phyloP scores from a whole-genome alignment of 2,888 invertebrate species.

The Eupithecia subfuscata region DNA sequence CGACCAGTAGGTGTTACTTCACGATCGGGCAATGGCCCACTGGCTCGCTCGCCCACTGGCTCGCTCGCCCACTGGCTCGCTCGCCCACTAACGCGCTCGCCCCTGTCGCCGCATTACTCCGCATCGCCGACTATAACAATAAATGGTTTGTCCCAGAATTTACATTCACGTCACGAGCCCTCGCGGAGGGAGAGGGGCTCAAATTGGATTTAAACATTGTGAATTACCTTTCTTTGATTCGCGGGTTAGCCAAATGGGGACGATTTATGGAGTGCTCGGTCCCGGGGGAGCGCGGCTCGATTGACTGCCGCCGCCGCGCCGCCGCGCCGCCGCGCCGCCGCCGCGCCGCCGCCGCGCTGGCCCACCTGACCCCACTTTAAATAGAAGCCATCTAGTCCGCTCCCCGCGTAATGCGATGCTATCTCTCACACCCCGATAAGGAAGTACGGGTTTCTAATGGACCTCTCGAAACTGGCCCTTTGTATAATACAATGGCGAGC shows the following conservation, averaged over 20 bases:
- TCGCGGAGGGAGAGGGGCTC: constrained; percentile 9
- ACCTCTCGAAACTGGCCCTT: constrained; percentile 43
- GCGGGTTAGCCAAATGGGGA: constrained; percentile 80
- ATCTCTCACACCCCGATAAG: constrained; percentile 71
- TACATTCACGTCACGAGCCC: constrained; percentile 54
- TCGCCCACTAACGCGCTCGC: background rate
- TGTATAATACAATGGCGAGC: constrained; percentile 39
- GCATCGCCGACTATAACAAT: constrained; percentile 48
- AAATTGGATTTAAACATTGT: constrained; percentile 81
- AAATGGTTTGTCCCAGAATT: constrained; percentile 57
- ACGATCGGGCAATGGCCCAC: background rate
- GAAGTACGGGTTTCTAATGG: constrained; percentile 47
- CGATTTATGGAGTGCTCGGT: constrained; percentile 70
- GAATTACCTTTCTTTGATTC: constrained; percentile 81
- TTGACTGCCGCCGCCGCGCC: constrained; percentile 67
- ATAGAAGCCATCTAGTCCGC: constrained; percentile 65
- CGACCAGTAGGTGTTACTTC: no score
- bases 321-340: constrained; percentile 62
- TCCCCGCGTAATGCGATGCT: constrained; percentile 72
- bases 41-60: background rate
- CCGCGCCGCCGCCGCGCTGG: constrained; percentile 57
- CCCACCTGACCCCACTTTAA: constrained; percentile 63
- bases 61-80: no score
- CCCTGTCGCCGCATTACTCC: background rate
- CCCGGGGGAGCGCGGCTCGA: constrained; percentile 54